A percentile compares a stretch with the other conserved stretches of the same genome.
phyloP scores from a whole-genome alignment of 2,113 vertebrate species.

The Aplodontia rufa region DNA sequence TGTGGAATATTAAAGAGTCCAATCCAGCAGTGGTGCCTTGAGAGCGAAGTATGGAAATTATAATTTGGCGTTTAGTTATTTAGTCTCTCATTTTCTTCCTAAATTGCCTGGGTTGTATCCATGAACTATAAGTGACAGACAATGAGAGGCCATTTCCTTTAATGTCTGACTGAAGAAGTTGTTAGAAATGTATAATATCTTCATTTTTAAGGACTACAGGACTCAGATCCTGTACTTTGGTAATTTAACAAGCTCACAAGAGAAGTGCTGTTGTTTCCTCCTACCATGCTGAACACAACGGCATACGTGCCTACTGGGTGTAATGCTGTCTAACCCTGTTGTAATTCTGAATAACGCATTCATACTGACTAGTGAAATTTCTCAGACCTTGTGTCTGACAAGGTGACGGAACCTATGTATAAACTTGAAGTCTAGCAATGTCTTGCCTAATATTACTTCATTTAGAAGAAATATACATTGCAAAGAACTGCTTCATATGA shows the following conservation, averaged over 20 bases:
- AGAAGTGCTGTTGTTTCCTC: neutral
- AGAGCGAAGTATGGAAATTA: constrained; percentile 68
- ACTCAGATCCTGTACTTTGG: neutral
- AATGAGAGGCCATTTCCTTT: constrained; percentile 17
- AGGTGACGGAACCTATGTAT: neutral
- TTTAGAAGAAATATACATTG: neutral
- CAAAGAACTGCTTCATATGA: neutral
- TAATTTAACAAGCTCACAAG: neutral
- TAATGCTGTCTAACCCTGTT: neutral
- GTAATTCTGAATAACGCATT: neutral
- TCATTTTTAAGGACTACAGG: neutral
- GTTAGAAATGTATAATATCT: neutral
- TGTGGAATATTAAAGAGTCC: constrained; percentile 76
- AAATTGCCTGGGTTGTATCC: constrained; percentile 44
- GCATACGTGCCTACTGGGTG: neutral
- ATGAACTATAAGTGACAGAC: constrained; percentile 32
- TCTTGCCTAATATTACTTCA: neutral
- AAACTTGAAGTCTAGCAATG: neutral
- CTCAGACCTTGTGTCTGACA: neutral
- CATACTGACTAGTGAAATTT: neutral
- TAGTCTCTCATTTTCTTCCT: constrained; percentile 63
- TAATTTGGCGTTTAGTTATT: constrained; percentile 69
- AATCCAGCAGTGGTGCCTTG: constrained; percentile 38
- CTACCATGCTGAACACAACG: neutral
- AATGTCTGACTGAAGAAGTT: neutral